Conservation (phyloP, 2,113 vertebrate species). For the Sceloporus undulatus region DNA sequence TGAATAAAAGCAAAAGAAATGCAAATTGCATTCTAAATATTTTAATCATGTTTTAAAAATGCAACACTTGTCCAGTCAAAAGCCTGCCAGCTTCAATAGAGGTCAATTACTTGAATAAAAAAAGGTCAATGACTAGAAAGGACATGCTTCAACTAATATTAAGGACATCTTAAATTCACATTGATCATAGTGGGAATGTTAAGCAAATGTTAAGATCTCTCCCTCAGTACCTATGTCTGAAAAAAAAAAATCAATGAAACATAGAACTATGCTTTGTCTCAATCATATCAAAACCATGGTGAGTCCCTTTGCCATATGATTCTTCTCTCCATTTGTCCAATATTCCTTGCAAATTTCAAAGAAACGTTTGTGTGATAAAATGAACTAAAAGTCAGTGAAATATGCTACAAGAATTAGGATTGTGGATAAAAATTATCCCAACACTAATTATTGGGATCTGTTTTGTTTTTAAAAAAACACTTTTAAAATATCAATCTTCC, state of each 20-base stretch:
- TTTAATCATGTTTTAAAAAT: too few relatives aligned
- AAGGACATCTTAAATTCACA: not conserved
- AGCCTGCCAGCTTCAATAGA: too few relatives aligned
- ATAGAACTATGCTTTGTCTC: not conserved
- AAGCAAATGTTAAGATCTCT: not conserved
- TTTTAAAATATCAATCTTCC: not conserved
- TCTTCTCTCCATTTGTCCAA: not conserved
- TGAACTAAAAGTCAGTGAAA: not conserved
- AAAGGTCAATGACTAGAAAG: not conserved
- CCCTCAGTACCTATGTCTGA: not conserved
- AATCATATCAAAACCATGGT: not conserved
- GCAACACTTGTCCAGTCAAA: too few relatives aligned
- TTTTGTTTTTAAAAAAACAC: not conserved
- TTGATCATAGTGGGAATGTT: not conserved
- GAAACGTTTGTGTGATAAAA: constrained; percentile 1
- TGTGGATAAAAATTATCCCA: not conserved
- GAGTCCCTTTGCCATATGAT: not conserved
- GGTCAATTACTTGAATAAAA: too few relatives aligned
- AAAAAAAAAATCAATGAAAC: not conserved
- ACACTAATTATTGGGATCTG: not conserved
- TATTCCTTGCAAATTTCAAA: not conserved
- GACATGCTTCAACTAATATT: not conserved
- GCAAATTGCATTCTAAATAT: too few relatives aligned
- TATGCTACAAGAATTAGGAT: not conserved
- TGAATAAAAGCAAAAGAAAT: too few relatives aligned